These are phyloP conservation scores for Octodon degus DNA, from an alignment of 2,113 vertebrate species.

Conservation along the genomic window DNA sequence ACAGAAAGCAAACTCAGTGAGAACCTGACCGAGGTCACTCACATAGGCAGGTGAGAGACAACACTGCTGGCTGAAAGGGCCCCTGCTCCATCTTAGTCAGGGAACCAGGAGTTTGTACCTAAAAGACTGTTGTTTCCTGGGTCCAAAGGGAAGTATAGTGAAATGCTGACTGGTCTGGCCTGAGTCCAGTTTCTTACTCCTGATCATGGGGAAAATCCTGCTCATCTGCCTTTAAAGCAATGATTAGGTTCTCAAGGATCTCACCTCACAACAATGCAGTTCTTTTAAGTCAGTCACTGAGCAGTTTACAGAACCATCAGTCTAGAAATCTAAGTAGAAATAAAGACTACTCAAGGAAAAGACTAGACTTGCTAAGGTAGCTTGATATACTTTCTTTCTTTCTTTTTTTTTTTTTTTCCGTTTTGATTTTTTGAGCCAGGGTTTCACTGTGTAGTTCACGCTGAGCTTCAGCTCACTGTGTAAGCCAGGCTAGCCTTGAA, in stretches of 20 bases:
- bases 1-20: background rate
- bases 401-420: background rate
- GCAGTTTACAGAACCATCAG: conserved; percentile 13
- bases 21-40: background rate
- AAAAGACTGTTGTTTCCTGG: conserved; percentile 10
- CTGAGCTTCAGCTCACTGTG: too few species aligned
- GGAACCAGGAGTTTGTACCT: background rate
- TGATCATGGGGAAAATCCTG: conserved; percentile 57
- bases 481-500: background rate
- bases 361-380: background rate
- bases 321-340: conserved; percentile 2
- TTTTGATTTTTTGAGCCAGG: background rate
- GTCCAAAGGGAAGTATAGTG: background rate
- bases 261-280: background rate
- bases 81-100: background rate
- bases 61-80: background rate
- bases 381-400: background rate
- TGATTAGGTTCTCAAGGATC: background rate
- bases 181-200: conserved; percentile 35
- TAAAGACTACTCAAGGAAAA: conserved; percentile 24
- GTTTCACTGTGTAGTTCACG: background rate
- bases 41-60: background rate
- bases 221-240: conserved; percentile 18
- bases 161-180: conserved; percentile 45
- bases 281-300: conserved; percentile 26